Conservation (phyloP, 2,113 vertebrate species). For the Ciconia maguari region DNA sequence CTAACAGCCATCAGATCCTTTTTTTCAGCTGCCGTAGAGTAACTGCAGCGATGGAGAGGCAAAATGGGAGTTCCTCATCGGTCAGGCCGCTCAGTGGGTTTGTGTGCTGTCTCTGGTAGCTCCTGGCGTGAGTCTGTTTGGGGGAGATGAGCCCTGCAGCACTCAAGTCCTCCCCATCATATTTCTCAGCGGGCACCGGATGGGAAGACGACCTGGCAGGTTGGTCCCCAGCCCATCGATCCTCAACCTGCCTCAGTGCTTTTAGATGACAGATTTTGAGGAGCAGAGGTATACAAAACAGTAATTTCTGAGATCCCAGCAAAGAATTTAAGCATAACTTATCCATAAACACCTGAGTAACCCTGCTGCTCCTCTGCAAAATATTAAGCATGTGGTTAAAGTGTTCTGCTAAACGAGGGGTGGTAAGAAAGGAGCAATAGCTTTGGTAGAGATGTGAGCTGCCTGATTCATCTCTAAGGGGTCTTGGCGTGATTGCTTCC, state of each 20-base stretch:
- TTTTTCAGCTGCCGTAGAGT: neutral
- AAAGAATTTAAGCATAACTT: neutral
- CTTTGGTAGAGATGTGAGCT: neutral
- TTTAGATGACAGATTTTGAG: neutral
- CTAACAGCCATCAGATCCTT: neutral
- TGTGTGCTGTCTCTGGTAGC: neutral
- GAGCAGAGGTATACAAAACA: neutral
- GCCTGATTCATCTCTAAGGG: neutral
- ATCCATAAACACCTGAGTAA: neutral
- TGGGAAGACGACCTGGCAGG: neutral
- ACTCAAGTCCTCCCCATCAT: accelerated
- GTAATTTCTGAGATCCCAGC: neutral
- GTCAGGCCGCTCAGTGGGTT: neutral
- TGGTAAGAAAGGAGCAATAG: neutral
- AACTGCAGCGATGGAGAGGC: neutral
- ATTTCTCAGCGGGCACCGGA: neutral
- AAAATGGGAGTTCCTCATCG: neutral
- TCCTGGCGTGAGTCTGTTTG: neutral
- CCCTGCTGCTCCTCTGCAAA: neutral
- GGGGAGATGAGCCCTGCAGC: neutral
- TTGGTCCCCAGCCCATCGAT: neutral
- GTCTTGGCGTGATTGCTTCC: neutral
- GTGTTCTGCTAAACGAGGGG: neutral
- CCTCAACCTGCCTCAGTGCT: neutral
- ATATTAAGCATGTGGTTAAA: neutral